Percentiles rank a stretch among this genome's conserved stretches.
These are phyloP conservation scores for Eumerus sabulonum DNA, from an alignment of 2,888 invertebrate genomes.

Conservation along the genomic window DNA sequence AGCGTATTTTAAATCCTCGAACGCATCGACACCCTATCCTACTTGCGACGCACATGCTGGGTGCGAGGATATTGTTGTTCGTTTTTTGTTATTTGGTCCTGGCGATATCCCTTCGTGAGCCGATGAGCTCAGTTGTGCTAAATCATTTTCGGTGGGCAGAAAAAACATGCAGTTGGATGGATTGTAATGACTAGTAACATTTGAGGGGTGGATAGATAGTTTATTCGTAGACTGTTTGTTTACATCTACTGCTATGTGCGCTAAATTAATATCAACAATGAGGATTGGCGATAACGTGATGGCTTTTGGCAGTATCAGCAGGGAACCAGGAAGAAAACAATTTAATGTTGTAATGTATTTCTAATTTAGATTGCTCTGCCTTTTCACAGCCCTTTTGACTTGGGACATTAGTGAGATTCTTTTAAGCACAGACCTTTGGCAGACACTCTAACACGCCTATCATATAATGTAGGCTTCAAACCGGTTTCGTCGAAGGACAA, in stretches of 20 bases:
- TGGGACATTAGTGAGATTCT: too few species aligned
- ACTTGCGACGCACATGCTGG: slow-evolving; percentile 3
- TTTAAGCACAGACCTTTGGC: too few species aligned
- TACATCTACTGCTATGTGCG: background rate
- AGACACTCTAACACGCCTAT: too few species aligned
- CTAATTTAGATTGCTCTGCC: too few species aligned
- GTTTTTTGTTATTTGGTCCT: slow-evolving; percentile 9
- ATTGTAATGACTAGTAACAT: slow-evolving; percentile 40
- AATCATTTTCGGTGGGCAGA: slow-evolving; percentile 56
- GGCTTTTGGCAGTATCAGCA: background rate
- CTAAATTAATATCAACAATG: slow-evolving; percentile 6
- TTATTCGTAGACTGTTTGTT: background rate
- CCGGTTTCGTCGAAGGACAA: too few species aligned
- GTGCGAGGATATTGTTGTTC: slow-evolving; percentile 29
- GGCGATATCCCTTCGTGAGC: slow-evolving; percentile 22
- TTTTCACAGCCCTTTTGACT: too few species aligned
- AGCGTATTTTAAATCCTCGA: slow-evolving; percentile 59
- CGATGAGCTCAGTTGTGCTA: slow-evolving; percentile 26
- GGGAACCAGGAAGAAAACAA: background rate
- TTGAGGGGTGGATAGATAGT: slow-evolving; percentile 31
- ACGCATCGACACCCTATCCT: slow-evolving; percentile 60
- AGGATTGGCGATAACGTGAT: background rate
- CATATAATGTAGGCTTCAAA: too few species aligned
- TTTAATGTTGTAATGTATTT: too few species aligned
- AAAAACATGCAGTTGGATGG: slow-evolving; percentile 49